phyloP scores from a whole-genome alignment of 2,888 invertebrate species.

The Dicycla oo region DNA sequence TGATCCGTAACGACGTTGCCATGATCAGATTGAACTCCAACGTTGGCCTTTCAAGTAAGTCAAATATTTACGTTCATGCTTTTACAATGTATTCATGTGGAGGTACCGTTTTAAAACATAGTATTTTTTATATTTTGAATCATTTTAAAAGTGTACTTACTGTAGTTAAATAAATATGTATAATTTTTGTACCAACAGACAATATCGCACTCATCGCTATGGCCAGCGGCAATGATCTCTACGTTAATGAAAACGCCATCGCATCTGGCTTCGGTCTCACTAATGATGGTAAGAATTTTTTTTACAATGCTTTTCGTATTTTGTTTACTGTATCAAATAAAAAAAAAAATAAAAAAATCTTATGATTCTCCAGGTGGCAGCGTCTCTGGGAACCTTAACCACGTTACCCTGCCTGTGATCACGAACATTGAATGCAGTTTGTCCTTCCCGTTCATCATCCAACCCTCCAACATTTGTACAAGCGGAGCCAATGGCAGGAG shows the following conservation, averaged over 20 bases:
- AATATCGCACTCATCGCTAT: slow-evolving; percentile 67
- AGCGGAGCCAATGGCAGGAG: slow-evolving; percentile 67
- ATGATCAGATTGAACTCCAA: slow-evolving; percentile 62
- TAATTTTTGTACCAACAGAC: slow-evolving; percentile 49
- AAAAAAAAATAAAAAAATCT: background rate
- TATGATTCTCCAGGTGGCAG: slow-evolving; percentile 14
- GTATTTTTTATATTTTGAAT: background rate
- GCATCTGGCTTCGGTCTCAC: slow-evolving; percentile 80
- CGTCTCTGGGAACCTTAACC: slow-evolving; percentile 19
- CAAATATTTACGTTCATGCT: background rate
- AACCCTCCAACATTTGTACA: slow-evolving; percentile 70
- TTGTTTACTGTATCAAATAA: background rate
- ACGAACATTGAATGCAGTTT: slow-evolving; percentile 3
- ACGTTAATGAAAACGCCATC: slow-evolving; percentile 66
- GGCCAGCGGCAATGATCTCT: slow-evolving; percentile 69
- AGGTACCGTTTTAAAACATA: background rate
- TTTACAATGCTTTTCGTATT: too few species aligned
- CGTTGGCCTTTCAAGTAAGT: slow-evolving; percentile 26
- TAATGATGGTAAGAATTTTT: slow-evolving; percentile 16
- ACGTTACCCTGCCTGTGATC: slow-evolving; percentile 40
- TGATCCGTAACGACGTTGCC: slow-evolving; percentile 75
- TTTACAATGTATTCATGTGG: background rate
- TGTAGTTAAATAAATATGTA: background rate
- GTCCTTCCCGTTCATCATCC: slow-evolving; percentile 59
- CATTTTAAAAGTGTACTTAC: background rate